Base-by-base conservation (phyloP, 2,113 vertebrate species). In the Cryptoleucopteryx plumbea region DNA sequence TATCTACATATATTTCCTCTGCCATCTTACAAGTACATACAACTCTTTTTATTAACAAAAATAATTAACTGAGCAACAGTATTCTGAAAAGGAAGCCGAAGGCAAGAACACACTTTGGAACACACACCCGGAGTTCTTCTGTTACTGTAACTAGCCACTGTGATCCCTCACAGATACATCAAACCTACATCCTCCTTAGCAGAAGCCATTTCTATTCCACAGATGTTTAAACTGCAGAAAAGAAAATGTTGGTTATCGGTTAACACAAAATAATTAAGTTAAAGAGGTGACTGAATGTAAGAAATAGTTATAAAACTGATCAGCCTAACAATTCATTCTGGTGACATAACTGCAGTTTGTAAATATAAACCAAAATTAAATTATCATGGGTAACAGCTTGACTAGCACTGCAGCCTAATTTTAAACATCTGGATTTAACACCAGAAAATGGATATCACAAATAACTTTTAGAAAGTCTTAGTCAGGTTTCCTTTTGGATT, bases 351-450 rank as follows among this genome's bases (percentile, higher is more conserved):
- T 67, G 11, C 25, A 94, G 20, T 18, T 80, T 52, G n/a, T 74
- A 95, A 84, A 93, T 59, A 88, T 16, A 92, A 94, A 89, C 9
- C 38, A 90, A 92, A 92, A 77, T 71, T 83, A 56, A 88, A 74
- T 77, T 92, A 70, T 66, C 29, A 73, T 16, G 50, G 34, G 21
- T 74, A 65, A 83, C 32, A 78, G 26, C 45, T 29, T 74, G 53
- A 84, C 31, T 89, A 48, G 84, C 8, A 45, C 5, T 84, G 29
- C 32, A 74, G 31, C 26, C 26, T 71, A 32, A 90, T 63, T 91
- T 82, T 48, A 93, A 92, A 82, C 32, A 93, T 55, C 55, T 91
- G 68, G 27, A 88, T 84, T 67, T 78, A 78, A 58, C n/a, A 84
- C 1, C 13, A 88, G 42, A 45, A 92, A 80, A 83, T 7, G 20